Percentiles rank a stretch among this genome's conserved stretches.
Conservation (phyloP, 2,113 vertebrate species). For the Podarcis cretensis region DNA sequence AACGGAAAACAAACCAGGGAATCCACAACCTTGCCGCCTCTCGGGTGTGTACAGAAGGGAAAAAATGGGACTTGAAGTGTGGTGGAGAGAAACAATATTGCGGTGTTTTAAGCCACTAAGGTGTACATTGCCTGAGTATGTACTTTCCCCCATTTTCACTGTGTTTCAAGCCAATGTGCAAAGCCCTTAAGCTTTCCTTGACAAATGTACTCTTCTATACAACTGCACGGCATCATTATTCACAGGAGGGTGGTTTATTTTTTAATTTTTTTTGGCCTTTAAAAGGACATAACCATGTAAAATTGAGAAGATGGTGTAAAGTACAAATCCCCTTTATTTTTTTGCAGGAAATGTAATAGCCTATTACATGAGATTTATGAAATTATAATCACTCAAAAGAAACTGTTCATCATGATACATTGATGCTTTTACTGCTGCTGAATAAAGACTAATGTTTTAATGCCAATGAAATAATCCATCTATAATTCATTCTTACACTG, state of each 20-base stretch:
- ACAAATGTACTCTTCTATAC: not conserved
- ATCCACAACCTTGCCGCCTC: no score
- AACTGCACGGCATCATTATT: not conserved
- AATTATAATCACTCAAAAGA: constrained; percentile 12
- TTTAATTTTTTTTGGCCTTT: not conserved
- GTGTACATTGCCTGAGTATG: not conserved
- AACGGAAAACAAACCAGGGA: no score
- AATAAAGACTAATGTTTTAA: constrained; percentile 36
- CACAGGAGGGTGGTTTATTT: not conserved
- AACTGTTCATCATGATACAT: not conserved
- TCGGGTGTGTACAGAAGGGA: no score
- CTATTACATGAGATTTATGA: not conserved
- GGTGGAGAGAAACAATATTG: no score
- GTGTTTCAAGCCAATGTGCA: not conserved
- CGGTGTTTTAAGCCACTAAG: no score
- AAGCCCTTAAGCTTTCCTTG: not conserved
- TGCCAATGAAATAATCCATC: constrained; percentile 26
- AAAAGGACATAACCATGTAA: fast-evolving
- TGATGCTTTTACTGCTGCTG: not conserved
- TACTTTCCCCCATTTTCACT: not conserved
- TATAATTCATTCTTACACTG: constrained; percentile 18
- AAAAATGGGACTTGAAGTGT: no score
- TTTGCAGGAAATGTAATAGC: not conserved
- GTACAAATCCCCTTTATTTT: not conserved
- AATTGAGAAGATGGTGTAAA: not conserved